Conservation (phyloP, 2,888 invertebrate species). For the Hoplodrina blanda region DNA sequence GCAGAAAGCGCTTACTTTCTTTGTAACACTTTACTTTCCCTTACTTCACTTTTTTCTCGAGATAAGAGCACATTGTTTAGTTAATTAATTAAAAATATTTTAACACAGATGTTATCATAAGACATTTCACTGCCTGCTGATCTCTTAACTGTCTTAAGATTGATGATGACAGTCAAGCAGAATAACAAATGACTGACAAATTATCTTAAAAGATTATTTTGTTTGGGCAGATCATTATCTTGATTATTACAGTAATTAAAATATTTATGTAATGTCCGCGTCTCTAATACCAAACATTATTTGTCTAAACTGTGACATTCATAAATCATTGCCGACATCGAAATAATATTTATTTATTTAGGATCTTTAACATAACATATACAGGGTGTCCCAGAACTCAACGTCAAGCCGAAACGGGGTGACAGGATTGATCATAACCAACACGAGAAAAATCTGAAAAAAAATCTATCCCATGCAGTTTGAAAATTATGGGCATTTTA, state of each 20-base stretch:
- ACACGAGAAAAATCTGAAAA: too few species aligned
- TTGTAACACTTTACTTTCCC: conserved; percentile 3
- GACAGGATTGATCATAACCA: too few species aligned
- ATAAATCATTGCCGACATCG: background rate
- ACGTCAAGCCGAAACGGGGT: too few species aligned
- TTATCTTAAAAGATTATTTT: background rate
- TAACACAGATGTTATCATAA: conserved; percentile 16
- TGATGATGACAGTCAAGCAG: conserved; percentile 48
- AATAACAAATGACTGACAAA: conserved; percentile 43
- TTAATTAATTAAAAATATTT: conserved; percentile 36
- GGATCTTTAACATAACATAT: too few species aligned
- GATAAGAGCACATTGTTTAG: conserved; percentile 17
- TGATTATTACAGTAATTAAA: conserved; percentile 1
- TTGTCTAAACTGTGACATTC: background rate
- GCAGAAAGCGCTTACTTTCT: conserved; percentile 15
- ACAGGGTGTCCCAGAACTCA: too few species aligned
- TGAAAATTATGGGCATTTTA: too few species aligned
- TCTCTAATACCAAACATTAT: background rate
- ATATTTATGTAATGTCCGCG: background rate
- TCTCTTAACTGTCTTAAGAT: conserved; percentile 29
- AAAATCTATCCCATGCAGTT: too few species aligned
- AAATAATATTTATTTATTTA: background rate
- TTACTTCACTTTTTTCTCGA: conserved; percentile 5
- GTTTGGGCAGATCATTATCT: conserved; percentile 18
- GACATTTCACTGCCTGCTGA: conserved; percentile 28